These are phyloP conservation scores for Urocyon cinereoargenteus DNA, from an alignment of 2,797 vertebrate genomes.

Conservation along the genomic window DNA sequence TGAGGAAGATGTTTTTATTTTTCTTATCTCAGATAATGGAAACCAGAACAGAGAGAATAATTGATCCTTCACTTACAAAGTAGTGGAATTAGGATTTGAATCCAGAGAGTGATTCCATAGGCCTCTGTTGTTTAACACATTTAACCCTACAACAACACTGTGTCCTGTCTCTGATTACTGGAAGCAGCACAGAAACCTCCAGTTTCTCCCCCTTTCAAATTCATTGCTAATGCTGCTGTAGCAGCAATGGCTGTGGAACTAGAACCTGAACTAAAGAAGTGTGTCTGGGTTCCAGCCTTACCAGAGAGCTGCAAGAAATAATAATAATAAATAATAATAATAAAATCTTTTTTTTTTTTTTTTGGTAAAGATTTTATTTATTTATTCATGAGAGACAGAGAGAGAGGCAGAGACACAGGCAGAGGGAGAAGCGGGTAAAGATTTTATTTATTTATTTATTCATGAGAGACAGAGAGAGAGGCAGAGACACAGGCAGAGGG, in stretches of 20 bases:
- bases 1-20: conserved; percentile 10
- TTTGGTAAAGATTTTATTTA: background rate
- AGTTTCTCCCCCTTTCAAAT: background rate
- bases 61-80: background rate
- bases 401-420: too few species aligned
- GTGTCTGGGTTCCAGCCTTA: background rate
- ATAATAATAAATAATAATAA: too few species aligned
- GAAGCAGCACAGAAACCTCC: background rate
- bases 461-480: too few species aligned
- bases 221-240: background rate
- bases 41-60: background rate
- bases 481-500: too few species aligned
- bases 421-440: too few species aligned
- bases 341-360: background rate
- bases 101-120: background rate
- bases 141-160: background rate
- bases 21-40: background rate
- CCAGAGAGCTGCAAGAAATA: background rate
- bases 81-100: background rate
- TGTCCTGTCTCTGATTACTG: background rate
- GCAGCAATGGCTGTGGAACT: background rate
- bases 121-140: background rate
- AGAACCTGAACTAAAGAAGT: background rate
- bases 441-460: too few species aligned
- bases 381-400: too few species aligned